phyloP scores from a whole-genome alignment of 2,888 invertebrate genomes.

The Venusia cambrica region DNA sequence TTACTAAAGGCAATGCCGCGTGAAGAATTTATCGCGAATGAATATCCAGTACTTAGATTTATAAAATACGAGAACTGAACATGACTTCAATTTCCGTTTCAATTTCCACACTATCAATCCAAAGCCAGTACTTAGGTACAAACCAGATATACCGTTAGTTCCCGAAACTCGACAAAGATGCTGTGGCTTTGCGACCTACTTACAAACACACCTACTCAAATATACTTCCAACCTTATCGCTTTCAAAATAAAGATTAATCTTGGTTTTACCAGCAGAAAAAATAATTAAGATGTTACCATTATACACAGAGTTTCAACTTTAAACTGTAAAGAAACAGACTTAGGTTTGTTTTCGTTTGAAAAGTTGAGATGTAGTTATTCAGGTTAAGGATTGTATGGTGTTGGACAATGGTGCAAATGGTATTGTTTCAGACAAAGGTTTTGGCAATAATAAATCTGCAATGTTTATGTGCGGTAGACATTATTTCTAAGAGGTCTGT shows the following conservation, averaged over 20 bases:
- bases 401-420: slow-evolving; percentile 48
- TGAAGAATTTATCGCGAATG: too few relatives aligned
- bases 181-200: slow-evolving; percentile 39
- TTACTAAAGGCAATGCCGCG: too few relatives aligned
- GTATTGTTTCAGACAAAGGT: slow-evolving; percentile 30
- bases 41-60: too few relatives aligned
- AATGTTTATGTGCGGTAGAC: slow-evolving; percentile 22
- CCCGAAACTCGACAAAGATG: slow-evolving; percentile 59
- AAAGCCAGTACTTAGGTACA: slow-evolving; percentile 24
- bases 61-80: too few relatives aligned
- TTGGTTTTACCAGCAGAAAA: slow-evolving; percentile 10
- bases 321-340: slow-evolving; percentile 12
- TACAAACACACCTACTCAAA: slow-evolving; percentile 3
- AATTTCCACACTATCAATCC: slow-evolving; percentile 26
- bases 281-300: slow-evolving; percentile 1
- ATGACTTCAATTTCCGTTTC: slow-evolving; percentile 4
- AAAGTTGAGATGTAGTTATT: slow-evolving; percentile 34
- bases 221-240: slow-evolving; percentile 19
- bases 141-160: slow-evolving; percentile 68
- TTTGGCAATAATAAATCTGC: slow-evolving; percentile 25
- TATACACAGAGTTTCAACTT: slow-evolving; percentile 1
- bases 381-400: slow-evolving; percentile 41
- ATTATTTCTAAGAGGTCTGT: slow-evolving; percentile 13
- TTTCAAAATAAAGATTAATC: slow-evolving; percentile 15
- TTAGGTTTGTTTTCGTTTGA: slow-evolving; percentile 22